A percentile compares a stretch with the other conserved stretches of the same genome.
These are phyloP conservation scores for Trisateles emortualis DNA, from an alignment of 2,888 invertebrate species.

Conservation along the genomic window DNA sequence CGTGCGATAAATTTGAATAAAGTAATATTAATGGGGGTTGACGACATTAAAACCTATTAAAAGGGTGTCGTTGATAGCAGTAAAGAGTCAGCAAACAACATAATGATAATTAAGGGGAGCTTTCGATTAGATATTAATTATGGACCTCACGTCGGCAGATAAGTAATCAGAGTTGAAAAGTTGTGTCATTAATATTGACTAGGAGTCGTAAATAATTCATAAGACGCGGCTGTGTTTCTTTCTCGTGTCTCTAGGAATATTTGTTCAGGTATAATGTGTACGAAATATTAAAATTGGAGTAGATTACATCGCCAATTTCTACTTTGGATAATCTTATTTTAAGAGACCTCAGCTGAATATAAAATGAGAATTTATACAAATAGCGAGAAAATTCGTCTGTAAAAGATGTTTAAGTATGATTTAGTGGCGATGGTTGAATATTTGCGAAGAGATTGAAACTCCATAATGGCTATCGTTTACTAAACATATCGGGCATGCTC, in stretches of 20 bases:
- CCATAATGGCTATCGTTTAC: constrained; percentile 56
- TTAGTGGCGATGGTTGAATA: constrained; percentile 27
- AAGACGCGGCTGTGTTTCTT: constrained; percentile 27
- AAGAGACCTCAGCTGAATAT: constrained; percentile 9
- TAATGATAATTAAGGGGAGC: constrained; percentile 36
- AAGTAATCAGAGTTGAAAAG: constrained; percentile 64
- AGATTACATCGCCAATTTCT: constrained; percentile 4
- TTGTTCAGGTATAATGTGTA: constrained; percentile 20
- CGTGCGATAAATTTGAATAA: constrained; percentile 28
- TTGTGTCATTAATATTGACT: constrained; percentile 58
- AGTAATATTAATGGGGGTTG: constrained; percentile 35
- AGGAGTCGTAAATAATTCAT: constrained; percentile 56
- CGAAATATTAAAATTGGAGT: constrained; percentile 19
- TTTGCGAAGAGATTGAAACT: constrained; percentile 35
- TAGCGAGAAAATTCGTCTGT: constrained; percentile 4
- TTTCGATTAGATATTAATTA: constrained; percentile 49
- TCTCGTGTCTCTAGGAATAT: constrained; percentile 20
- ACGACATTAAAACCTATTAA: constrained; percentile 34
- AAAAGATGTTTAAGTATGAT: constrained; percentile 13
- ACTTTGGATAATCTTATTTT: constrained; percentile 16
- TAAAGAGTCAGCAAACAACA: constrained; percentile 29
- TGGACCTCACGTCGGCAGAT: constrained; percentile 59
- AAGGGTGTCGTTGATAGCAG: constrained; percentile 24
- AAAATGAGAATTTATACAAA: neutral
- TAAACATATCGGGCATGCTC: constrained; percentile 43